Base-by-base conservation (phyloP, 2,797 vertebrate genomes). In the Notolabrus celidotus region DNA sequence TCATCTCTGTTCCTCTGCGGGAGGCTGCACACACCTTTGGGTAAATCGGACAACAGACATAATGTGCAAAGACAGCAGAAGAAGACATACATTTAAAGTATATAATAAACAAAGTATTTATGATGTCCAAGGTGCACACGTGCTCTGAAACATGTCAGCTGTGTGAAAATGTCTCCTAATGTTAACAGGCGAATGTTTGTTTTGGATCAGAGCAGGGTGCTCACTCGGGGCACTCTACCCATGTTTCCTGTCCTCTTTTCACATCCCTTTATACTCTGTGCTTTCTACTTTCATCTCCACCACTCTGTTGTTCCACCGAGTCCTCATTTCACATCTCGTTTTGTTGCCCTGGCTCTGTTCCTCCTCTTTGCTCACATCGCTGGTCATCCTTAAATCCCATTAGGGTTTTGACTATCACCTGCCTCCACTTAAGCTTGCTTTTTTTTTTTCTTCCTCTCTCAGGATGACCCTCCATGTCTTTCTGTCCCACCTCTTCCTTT, bases 11-110 rank as follows among this genome's bases (percentile, higher is more conserved):
- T 74, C 67, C 72, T 81, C 68, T 33, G 79, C 38, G 71, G 78
- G 69, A 60, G 52, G 68, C 71, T 61, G 47, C 57, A 25, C 68
- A 81, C 84, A 89, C 77, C 86, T 88, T 81, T 82, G 83, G 70
- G 59, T 60, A 64, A 69, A 83, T 72, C 7, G 7, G 19, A 58
- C 72, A 73, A 61, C 55, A 43, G 20, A 63, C 33, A 51, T 34
- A 42, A 62, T 56, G 45, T 79, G 75, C 46, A 81, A 81, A 80
- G 61, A 47, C 29, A 64, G 63, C 57, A 16, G 41, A 67, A 16
- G 41, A 67, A 74, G 74, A 29, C 43, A 51, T 71, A 1, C 20
- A 75, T 74, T 62, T 60, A 12, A 54, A 11, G 58, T 54, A 33
- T 61, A 51, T 52, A 14, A 42, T 20, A 27, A 56, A 57, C 25